Conservation (phyloP, 2,113 vertebrate genomes). For the Sialia sialis region DNA sequence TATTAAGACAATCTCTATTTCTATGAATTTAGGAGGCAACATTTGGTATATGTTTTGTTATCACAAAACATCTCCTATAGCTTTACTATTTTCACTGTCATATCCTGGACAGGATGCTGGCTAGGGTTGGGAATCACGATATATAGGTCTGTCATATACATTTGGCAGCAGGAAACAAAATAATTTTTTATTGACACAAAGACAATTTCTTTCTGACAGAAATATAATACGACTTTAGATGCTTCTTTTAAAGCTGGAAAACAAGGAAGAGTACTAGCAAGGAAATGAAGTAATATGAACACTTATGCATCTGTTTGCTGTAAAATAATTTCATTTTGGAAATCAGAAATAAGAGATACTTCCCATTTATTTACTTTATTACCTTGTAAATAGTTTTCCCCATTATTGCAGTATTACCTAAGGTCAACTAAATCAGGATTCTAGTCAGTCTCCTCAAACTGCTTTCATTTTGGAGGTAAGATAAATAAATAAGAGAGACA, state of each 20-base stretch:
- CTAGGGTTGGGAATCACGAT: not conserved
- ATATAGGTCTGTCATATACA: not conserved
- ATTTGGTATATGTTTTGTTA: not conserved
- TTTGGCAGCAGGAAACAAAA: not conserved
- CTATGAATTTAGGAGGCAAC: not conserved
- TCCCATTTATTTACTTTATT: not conserved
- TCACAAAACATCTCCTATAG: not conserved
- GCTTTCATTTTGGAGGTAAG: not conserved
- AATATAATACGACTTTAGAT: not conserved
- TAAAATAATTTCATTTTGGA: not conserved
- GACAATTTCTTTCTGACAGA: not conserved
- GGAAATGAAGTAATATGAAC: not conserved
- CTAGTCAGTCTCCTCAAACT: not conserved
- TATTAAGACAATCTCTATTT: not conserved
- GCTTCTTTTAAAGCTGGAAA: not conserved
- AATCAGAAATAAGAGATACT: not conserved
- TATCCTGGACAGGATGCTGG: not conserved
- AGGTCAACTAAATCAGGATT: not conserved
- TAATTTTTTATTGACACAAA: not conserved
- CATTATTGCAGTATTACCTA: not conserved
- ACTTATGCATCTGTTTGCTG: not conserved
- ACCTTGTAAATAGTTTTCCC: not conserved
- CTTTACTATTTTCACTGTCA: not conserved
- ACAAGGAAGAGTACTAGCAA: not conserved
- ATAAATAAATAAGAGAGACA: not conserved